phyloP scores from a whole-genome alignment of 1,140 invertebrate species.

The Temnothorax curvispinosus region DNA sequence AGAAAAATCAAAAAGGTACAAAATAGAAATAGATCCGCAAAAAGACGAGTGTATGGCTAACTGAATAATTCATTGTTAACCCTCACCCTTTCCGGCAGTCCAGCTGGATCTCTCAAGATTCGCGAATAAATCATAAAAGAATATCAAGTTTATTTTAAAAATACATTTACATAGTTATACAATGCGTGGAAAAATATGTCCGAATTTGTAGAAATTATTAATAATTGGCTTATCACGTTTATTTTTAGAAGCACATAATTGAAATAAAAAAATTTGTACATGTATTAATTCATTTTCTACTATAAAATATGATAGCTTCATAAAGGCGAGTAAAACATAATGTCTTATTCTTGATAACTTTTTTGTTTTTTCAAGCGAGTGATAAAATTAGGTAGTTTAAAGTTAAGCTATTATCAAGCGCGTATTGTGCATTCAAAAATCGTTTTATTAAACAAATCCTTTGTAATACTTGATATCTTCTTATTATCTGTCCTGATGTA shows the following conservation, averaged over 20 bases:
- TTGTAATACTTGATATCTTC: background rate
- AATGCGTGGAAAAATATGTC: background rate
- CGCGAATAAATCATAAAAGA: background rate
- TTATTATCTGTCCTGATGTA: background rate
- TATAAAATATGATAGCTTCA: background rate
- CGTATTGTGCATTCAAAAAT: background rate
- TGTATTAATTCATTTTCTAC: background rate
- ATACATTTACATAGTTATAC: background rate
- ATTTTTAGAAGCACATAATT: background rate
- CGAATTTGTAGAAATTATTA: background rate
- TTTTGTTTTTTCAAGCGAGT: background rate
- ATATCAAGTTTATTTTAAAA: background rate
- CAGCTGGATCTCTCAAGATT: background rate
- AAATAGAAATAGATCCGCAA: slow-evolving; percentile 36
- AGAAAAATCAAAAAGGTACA: background rate
- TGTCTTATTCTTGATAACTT: background rate
- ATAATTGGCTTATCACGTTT: background rate
- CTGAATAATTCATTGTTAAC: background rate
- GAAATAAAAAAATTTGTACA: background rate
- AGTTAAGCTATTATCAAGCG: background rate
- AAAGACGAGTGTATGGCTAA: background rate
- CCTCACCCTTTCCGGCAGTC: background rate
- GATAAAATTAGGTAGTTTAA: background rate
- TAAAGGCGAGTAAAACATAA: background rate
- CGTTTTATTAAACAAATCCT: background rate